Conservation (phyloP, 1,140 invertebrate genomes). For the Leptinotarsa lineolata region DNA sequence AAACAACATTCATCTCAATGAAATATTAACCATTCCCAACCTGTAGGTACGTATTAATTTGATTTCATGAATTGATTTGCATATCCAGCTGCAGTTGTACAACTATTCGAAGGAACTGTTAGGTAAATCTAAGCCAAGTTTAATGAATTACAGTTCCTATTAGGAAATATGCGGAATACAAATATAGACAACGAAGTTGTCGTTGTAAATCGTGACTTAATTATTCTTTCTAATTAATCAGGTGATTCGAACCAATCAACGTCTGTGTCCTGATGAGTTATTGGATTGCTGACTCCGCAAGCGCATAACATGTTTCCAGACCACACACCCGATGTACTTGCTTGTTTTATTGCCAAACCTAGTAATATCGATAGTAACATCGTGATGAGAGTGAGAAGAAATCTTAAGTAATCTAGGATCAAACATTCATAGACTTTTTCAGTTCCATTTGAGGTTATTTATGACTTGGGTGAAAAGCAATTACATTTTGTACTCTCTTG, state of each 20-base stretch:
- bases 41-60: too few relatives aligned
- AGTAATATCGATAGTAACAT: neutral
- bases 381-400: too few relatives aligned
- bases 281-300: neutral
- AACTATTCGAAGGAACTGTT: too few relatives aligned
- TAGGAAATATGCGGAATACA: neutral
- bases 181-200: neutral
- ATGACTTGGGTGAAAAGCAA: too few relatives aligned
- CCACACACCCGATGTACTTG: neutral
- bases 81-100: too few relatives aligned
- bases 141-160: neutral
- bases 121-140: neutral
- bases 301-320: neutral
- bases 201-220: slow-evolving; percentile 22
- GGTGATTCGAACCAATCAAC: slow-evolving; percentile 4
- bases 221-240: slow-evolving; percentile 20
- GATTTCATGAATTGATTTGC: too few relatives aligned
- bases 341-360: slow-evolving; percentile 3
- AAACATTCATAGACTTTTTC: too few relatives aligned
- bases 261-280: neutral
- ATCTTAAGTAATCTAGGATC: too few relatives aligned
- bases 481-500: too few relatives aligned
- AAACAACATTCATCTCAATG: too few relatives aligned
- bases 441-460: too few relatives aligned
- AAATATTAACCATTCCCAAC: too few relatives aligned